Percentiles rank a stretch among this genome's conserved stretches.
phyloP scores from a whole-genome alignment of 2,888 invertebrate species.

The Geotrupes spiniger region DNA sequence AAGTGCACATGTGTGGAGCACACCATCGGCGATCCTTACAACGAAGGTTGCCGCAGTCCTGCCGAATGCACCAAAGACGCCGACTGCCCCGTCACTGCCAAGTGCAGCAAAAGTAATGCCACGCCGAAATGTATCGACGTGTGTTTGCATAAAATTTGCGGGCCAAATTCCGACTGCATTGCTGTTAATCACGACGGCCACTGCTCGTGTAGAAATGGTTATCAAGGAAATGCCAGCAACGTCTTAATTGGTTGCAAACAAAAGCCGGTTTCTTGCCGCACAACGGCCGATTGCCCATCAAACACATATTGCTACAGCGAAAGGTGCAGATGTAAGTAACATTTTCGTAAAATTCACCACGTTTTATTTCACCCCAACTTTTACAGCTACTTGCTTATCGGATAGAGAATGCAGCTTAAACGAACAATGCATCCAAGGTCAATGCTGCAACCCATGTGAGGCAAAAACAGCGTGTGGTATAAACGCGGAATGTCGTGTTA shows the following conservation, averaged over 20 bases:
- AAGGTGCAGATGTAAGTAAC: constrained; percentile 73
- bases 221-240: constrained; percentile 73
- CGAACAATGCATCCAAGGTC: constrained; percentile 80
- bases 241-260: constrained; percentile 70
- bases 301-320: constrained; percentile 81
- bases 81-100: constrained; percentile 79
- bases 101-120: constrained; percentile 70
- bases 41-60: constrained; percentile 77
- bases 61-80: constrained; percentile 75
- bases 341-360: background rate
- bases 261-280: constrained; percentile 68
- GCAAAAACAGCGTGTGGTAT: constrained; percentile 76
- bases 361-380: no score
- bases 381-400: constrained; percentile 68
- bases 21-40: constrained; percentile 81
- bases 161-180: constrained; percentile 79
- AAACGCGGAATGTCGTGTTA: constrained; percentile 73
- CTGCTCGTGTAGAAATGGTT: constrained; percentile 77
- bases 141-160: constrained; percentile 75
- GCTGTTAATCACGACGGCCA: constrained; percentile 71
- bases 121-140: constrained; percentile 79
- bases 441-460: constrained; percentile 78
- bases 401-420: constrained; percentile 75
- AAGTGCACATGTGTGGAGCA: constrained; percentile 77
- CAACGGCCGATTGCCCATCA: constrained; percentile 70